phyloP scores from a whole-genome alignment of 2,888 invertebrate species.

The Morpho helenor region DNA sequence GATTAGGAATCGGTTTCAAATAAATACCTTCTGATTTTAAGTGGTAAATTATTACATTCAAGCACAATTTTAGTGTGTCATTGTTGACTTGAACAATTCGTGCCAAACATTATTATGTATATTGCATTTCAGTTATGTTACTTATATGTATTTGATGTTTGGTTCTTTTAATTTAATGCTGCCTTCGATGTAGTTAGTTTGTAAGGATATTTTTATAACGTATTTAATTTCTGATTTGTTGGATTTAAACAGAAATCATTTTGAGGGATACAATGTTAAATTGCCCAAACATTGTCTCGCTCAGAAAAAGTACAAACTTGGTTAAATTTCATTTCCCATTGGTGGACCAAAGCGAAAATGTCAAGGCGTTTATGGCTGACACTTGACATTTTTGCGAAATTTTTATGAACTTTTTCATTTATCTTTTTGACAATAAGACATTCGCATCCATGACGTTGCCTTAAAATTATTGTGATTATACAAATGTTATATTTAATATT shows the following conservation, averaged over 20 bases:
- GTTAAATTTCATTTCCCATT: neutral
- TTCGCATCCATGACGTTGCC: slow-evolving; percentile 50
- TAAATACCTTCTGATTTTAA: no score
- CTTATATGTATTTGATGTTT: slow-evolving; percentile 8
- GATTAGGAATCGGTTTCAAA: no score
- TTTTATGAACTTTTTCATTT: slow-evolving; percentile 13
- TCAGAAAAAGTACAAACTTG: slow-evolving; percentile 17
- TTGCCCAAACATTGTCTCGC: slow-evolving; percentile 35
- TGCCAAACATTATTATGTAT: neutral
- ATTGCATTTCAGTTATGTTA: slow-evolving; percentile 16
- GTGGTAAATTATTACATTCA: no score
- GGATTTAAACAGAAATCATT: neutral
- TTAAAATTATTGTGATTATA: slow-evolving; percentile 52
- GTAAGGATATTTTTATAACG: slow-evolving; percentile 1
- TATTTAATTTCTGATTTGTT: neutral
- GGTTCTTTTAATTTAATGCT: slow-evolving; percentile 32
- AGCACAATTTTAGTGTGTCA: no score
- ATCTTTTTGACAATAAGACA: slow-evolving; percentile 13
- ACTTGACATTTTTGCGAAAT: slow-evolving; percentile 65
- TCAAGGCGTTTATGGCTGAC: slow-evolving; percentile 70
- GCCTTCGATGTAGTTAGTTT: slow-evolving; percentile 33
- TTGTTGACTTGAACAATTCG: no score
- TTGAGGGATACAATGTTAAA: slow-evolving; percentile 28
- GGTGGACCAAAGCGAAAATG: slow-evolving; percentile 54
- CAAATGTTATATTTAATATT: slow-evolving; percentile 55